Evolutionary conservation across 2,888 invertebrate species (phyloP), one percentile per base, ranked within the genome.

Genomic region (Xylota sylvarum): DNA sequence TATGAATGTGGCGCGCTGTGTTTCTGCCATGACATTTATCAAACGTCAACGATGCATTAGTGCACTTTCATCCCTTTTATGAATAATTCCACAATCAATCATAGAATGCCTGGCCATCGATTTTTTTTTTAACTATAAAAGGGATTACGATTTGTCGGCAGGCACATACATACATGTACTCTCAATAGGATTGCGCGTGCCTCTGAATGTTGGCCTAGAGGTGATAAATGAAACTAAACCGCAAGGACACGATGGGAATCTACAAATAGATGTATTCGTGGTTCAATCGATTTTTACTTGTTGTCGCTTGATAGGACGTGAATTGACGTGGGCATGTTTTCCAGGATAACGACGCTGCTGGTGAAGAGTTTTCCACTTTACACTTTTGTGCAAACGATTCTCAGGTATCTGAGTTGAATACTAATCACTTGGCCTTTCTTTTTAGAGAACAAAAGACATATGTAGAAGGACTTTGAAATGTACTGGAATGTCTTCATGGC

Each of bases 171-270:
- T n/a, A n/a, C n/a, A n/a, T n/a, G n/a, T 52, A 52, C 37, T 32
- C 43, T 43, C 55, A 43, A 43, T 32, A 17, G 69, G 4, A 43
- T 52, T 52, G 27, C 27, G 56, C 30, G 69, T 46, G 43, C 12
- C 55, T 14, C 17, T 62, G 48, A 17, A 35, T 14, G 23, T 19
- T 50, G 37, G 12, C 37, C 43, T 73, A 19, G 52, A 62, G 62
- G 64, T 74, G 74, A 74, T 55, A 55, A 64, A 74, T 74, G 62
- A 74, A 74, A 74, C 23, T 55, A 64, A 43, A 43, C 74, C 43
- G 55, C 52, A 74, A 64, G 74, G 64, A 64, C 62, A 74, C 32
- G 32, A 32, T 10, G 9, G 9, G 55, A 74, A 74, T 74, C 19
- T 14, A 14, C 32, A 64, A 74, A 64, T 55, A 74, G 52, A 46